A percentile compares a stretch with the other conserved stretches of the same genome.
These are phyloP conservation scores for Apis mellifera DNA, from an alignment of 1,140 invertebrate species.

Conservation along the genomic window Amel_HAv3.1 CM009938.2:4213001-4213500, in stretches of 20 bases:
- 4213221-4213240: slow-evolving; percentile 52
- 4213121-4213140: slow-evolving; percentile 43
- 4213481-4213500: slow-evolving; percentile 76
- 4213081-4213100: slow-evolving; percentile 69
- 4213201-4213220: slow-evolving; percentile 59
- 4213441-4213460: slow-evolving; percentile 76
- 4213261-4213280: slow-evolving; percentile 47
- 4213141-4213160: slow-evolving; percentile 49
- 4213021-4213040: neutral
- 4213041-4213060: slow-evolving; percentile 62
- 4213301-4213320: slow-evolving; percentile 68
- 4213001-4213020: neutral
- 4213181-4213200: slow-evolving; percentile 23
- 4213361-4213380: neutral
- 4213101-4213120: slow-evolving; percentile 60
- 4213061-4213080: slow-evolving; percentile 70
- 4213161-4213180: slow-evolving; percentile 30
- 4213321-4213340: neutral
- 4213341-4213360: neutral
- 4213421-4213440: slow-evolving; percentile 76
- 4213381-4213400: slow-evolving; percentile 68
- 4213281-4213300: slow-evolving; percentile 74
- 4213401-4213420: slow-evolving; percentile 72
- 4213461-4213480: slow-evolving; percentile 78
- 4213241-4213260: slow-evolving; percentile 42